Evolutionary conservation across 1,140 invertebrate genomes (phyloP).

Genomic region (Drosophila oshimai): DNA sequence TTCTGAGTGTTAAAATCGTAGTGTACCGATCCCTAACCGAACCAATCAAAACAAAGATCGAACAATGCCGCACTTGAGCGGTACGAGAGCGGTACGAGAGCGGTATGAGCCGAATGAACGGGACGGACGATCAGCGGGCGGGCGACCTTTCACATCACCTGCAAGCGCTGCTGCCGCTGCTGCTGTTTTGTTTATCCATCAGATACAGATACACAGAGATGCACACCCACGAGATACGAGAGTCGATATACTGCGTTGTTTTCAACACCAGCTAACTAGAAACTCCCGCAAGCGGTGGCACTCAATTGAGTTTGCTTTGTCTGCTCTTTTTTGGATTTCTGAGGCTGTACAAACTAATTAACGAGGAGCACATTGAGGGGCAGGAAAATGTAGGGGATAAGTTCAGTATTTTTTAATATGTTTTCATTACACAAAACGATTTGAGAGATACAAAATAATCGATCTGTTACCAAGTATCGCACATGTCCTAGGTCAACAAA

Average conservation of each 20-base stretch:
- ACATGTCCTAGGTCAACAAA: too few relatives aligned
- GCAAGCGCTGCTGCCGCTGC: conserved; percentile 43
- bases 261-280: conserved; percentile 30
- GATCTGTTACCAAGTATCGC: too few relatives aligned
- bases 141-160: conserved; percentile 45
- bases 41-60: conserved; percentile 2
- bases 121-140: conserved; percentile 8
- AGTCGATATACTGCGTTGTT: not conserved
- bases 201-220: conserved; percentile 18
- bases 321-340: not conserved
- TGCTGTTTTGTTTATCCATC: conserved; percentile 48
- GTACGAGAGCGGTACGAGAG: not conserved
- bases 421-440: too few relatives aligned
- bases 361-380: not conserved
- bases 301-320: conserved; percentile 26
- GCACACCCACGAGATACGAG: not conserved
- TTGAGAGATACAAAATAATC: too few relatives aligned
- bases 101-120: not conserved
- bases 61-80: conserved; percentile 34
- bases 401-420: not conserved
- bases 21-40: too few relatives aligned
- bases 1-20: too few relatives aligned
- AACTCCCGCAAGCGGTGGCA: not conserved
- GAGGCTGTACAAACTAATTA: conserved; percentile 5
- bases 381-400: not conserved